Base-by-base conservation (phyloP, 2,888 invertebrate species). In the Papilio demoleus region DNA sequence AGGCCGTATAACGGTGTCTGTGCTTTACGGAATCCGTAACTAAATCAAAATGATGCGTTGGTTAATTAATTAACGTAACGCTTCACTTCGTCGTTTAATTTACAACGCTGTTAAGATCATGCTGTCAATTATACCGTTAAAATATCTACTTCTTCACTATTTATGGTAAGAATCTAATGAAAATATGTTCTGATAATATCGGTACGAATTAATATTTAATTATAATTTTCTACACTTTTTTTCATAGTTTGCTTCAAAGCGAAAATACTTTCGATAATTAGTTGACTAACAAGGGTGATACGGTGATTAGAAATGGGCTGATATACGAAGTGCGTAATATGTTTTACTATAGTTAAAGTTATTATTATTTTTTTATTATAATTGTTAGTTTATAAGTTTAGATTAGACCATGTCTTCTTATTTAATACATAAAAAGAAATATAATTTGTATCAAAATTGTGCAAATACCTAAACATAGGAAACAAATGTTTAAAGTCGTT, bases 41-140 rank as follows among this genome's bases (percentile, higher is more conserved):
- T 78, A 87, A 87, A 88, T 87, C 86, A 85, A 81, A 82, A 79
- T 79, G 84, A 81, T 74, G 78, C 73, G 77, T 79, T 81, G 74
- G 78, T 83, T 83, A 82, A 86, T 87, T 86, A 84, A 84, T 82
- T 80, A 80, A 76, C 77, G 76, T 82, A 83, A 82, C 79, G 81
- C 81, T 81, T 79, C 79, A 81, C 75, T 75, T 70, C 53, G 68
- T 70, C 72, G 73, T 73, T 73, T 74, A 76, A 75, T 75, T 74
- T 71, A 75, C 71, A 72, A 67, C 70, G 45, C 47, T 64, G 59
- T 65, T 70, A 71, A 71, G 65, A 81, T 74, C 76, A 72, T 70
- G 72, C 72, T 77, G 81, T 79, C 83, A 82, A 82, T 82, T 83
- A 82, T 61, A 34, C 58, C 59, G 59, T 67, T 63, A 67, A 63